Conservation (phyloP, 2,113 vertebrate genomes). For the Epinephelus moara region DNA sequence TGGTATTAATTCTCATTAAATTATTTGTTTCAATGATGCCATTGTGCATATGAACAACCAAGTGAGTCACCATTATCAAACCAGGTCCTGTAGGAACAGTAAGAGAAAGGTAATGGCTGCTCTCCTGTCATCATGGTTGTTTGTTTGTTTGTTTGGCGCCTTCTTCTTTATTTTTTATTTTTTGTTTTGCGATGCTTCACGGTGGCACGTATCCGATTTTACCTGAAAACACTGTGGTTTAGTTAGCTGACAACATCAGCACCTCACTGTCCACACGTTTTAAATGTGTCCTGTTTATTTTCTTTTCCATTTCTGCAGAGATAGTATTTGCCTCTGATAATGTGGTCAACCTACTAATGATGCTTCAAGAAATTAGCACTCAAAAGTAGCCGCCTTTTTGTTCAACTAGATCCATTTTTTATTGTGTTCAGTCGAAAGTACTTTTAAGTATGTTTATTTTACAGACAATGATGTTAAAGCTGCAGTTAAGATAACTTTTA, state of each 20-base stretch:
- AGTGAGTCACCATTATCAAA: neutral
- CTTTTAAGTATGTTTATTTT: neutral
- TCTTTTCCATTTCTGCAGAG: neutral
- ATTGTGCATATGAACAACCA: neutral
- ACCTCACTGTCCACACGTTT: neutral
- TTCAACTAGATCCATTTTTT: neutral
- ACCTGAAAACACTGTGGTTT: conserved; percentile 1
- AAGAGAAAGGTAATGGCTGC: neutral
- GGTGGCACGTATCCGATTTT: neutral
- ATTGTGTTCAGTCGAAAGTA: neutral
- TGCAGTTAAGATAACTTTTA: no score
- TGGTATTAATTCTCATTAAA: conserved; percentile 1
- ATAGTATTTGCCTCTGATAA: neutral
- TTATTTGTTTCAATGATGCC: conserved; percentile 6
- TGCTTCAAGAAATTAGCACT: neutral
- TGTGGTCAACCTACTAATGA: neutral
- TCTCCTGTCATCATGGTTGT: neutral
- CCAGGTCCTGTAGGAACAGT: neutral
- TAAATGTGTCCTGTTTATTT: neutral
- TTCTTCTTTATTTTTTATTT: neutral
- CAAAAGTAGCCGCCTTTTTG: neutral
- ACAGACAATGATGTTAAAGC: neutral
- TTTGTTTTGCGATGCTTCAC: neutral
- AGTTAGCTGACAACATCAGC: neutral
- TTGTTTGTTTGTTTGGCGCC: neutral